Conservation (phyloP, 2,888 invertebrate species). For the Eucera pruinosa region DNA sequence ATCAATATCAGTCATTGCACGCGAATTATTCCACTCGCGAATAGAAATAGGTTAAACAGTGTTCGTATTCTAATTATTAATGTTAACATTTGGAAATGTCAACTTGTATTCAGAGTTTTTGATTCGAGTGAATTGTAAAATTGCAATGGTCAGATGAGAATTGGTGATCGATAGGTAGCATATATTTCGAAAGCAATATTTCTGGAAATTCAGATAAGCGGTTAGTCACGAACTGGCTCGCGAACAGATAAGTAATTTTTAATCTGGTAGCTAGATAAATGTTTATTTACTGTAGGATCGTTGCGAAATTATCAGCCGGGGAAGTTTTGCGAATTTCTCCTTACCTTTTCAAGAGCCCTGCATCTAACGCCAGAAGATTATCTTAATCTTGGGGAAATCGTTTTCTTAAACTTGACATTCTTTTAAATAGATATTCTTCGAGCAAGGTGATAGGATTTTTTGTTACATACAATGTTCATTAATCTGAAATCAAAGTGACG, state of each 20-base stretch:
- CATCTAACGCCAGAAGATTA: slow-evolving; percentile 6
- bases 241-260: slow-evolving; percentile 32
- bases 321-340: background rate
- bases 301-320: slow-evolving; percentile 11
- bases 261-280: slow-evolving; percentile 28
- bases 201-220: slow-evolving; percentile 33
- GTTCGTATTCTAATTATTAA: too few relatives aligned
- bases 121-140: background rate
- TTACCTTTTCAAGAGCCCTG: background rate
- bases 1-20: too few relatives aligned
- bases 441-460: too few relatives aligned
- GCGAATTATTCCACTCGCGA: too few relatives aligned
- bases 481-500: too few relatives aligned
- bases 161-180: background rate
- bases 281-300: slow-evolving; percentile 16
- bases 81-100: too few relatives aligned
- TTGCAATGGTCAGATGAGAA: background rate
- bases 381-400: background rate
- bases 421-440: background rate
- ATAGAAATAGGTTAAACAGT: too few relatives aligned
- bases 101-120: background rate
- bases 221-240: slow-evolving; percentile 1
- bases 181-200: slow-evolving; percentile 27
- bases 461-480: too few relatives aligned
- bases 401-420: background rate